Base-by-base conservation (phyloP, 2,113 vertebrate species). In the Labeo rohita region DNA sequence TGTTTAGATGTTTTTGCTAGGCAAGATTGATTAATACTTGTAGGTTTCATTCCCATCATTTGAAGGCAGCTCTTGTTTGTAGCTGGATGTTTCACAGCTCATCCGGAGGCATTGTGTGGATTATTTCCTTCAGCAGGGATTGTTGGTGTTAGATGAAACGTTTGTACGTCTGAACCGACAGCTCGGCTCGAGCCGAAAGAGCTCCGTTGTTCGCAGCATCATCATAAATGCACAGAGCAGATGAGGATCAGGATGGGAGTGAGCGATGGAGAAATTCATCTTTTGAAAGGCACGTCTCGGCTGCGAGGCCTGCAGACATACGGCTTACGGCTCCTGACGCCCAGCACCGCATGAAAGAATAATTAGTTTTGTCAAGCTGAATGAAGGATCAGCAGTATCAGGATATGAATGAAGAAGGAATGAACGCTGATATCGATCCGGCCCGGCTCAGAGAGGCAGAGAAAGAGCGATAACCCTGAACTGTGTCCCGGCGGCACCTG, bases 231-330 rank as follows among this genome's bases (percentile, higher is more conserved):
- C 65, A 70, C 12, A 78, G 91, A 91, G 80, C 7, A 45, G 78
- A 68, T 11, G 70, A 87, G 59, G 65, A 59, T 7, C 0, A 7
- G 56, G 56, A 21, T 21, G 56, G 18, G 56, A 63, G 54, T 36
- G 72, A 77, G 88, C 78, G 70, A 82, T 74, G 79, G 52, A 93
- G 93, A 93, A 18, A 93, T 93, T 94, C 89, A 91, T 93, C 91
- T 93, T 93, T 89, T 91, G 88, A 75, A 81, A 87, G 76, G 8
- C 28, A 61, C n/a, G 76, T 36, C 72, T 49, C 9, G 43, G 47
- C 74, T 43, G 16, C 5, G 16, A 43, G 68, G 63, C 72, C 86
- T 43, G 61, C 66, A 34, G 70, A 21, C 39, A 65, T 59, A 21
- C 15, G 16, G 83, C 23, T 63, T 73, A 59, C 7, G 18, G 11